Conservation (phyloP, 2,888 invertebrate genomes). For the Ormyrus rosae region DNA sequence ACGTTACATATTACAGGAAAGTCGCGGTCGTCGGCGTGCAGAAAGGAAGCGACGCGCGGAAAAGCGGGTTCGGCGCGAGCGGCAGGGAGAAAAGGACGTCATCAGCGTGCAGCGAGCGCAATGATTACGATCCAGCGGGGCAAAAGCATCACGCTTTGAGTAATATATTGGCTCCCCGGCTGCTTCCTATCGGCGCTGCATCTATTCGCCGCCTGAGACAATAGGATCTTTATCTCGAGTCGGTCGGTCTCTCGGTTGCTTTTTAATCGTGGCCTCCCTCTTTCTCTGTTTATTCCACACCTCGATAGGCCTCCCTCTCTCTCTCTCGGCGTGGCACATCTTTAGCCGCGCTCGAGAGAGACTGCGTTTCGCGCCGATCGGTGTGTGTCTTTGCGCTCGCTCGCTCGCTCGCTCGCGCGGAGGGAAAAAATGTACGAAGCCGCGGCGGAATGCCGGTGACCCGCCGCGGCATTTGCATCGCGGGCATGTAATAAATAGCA, state of each 20-base stretch:
- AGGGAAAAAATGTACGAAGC: slow-evolving; percentile 62
- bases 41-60: not conserved
- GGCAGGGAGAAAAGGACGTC: slow-evolving; percentile 20
- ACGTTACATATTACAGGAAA: not conserved
- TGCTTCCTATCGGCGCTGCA: slow-evolving; percentile 38
- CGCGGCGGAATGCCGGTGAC: slow-evolving; percentile 67
- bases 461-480: slow-evolving; percentile 69
- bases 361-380: not conserved
- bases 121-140: slow-evolving; percentile 53
- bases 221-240: slow-evolving; percentile 53
- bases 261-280: slow-evolving; percentile 33
- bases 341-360: too few relatives aligned
- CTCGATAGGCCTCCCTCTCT: not conserved
- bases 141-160: slow-evolving; percentile 51
- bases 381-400: slow-evolving; percentile 6
- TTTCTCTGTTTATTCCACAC: not conserved
- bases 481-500: slow-evolving; percentile 70
- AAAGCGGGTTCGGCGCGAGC: not conserved
- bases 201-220: slow-evolving; percentile 46
- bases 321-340: not conserved
- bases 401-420: slow-evolving; percentile 9
- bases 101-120: slow-evolving; percentile 24
- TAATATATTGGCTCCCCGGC: slow-evolving; percentile 49
- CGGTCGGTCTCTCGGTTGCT: slow-evolving; percentile 16
- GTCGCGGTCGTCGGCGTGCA: not conserved